Base-by-base conservation (phyloP, 2,113 vertebrate genomes). In the Rhadina sibilatrix region DNA sequence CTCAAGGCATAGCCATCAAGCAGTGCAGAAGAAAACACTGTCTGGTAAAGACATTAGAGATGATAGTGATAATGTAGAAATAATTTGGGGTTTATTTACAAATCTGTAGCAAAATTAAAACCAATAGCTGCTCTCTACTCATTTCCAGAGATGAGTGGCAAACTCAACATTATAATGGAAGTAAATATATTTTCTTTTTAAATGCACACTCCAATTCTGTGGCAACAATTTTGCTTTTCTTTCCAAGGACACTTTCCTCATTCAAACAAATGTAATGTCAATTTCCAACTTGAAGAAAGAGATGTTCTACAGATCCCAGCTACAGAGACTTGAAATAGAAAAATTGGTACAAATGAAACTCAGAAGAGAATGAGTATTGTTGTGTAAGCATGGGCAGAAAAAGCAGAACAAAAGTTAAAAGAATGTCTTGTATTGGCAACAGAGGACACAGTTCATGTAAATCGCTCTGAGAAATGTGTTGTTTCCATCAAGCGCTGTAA, bases 1-100 rank as follows among this genome's bases (percentile, higher is more conserved):
- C 61, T 94, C 72, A 92, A 63, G 71, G 52, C 72, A 78, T 35
- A 89, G 50, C 64, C 90, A 87, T 79, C 83, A 89, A 83, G 77
- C 72, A 75, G n/a, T 18, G 42, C 52, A 81, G 71, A 80, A 85
- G 74, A 81, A 94, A 92, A 89, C n/a, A 78, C 53, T 50, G 57
- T 64, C 93, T 90, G 90, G 68, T 90, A 95, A 94, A 95, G 44
- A 71, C 72, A 94, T 96, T 95, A 95, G 56, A 89, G 42, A 83
- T n/a, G 20, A 44, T 27, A 71, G 8, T 37, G 22, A 40, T 46
- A 68, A 77, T 86, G 38, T 65, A 90, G 79, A 90, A 92, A 90
- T 56, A 59, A 27, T 70, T 83, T 6, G 10, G 3, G 16, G 54
- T 80, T 91, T 92, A 91, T 46, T 84, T 93, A 61, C 25, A 87